Evolutionary conservation across 2,113 vertebrate species (phyloP), one percentile per base, ranked within the genome.

Genomic region (Recurvirostra avosetta): DNA sequence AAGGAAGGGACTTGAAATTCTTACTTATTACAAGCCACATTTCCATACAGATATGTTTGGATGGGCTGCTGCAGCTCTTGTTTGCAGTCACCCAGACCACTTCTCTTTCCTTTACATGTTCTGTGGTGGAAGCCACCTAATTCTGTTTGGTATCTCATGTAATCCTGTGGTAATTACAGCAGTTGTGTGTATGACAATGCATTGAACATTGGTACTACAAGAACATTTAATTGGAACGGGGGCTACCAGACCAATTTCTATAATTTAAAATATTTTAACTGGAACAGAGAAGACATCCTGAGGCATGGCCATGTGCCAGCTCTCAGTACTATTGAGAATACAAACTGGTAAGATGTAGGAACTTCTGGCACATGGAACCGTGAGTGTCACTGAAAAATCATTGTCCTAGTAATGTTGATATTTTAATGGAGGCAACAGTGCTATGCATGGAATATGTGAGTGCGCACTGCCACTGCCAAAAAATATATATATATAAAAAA

Each of bases 401-500:
- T 13, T 77, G 41, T 30, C 49, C 56, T 52, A 30, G 32, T 65
- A 72, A 56, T 12, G 13, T 26, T 53, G 88, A 3, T 29, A 71
- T 92, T 86, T 67, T 56, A 91, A 41, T 59, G 53, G 52, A 76
- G 19, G 19, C 43, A 84, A 30, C 22, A 41, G 36, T 63, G 45
- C 34, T 65, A 2, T 56, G 50, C 25, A 6, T 68, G 62, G 65
- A 73, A 67, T 78, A 40, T 2, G 7, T 15, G 25, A 66, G 41
- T 52, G 34, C 0, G 0, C 11, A 15, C 4, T 52, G 40, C 63
- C 32, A 66, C 41, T 67, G 27, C 12, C 6, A 76, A 81, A 85
- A 53, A 50, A 11, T 40, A 40, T 40, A 20, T 5, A 20, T 5
- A 58, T 32, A 40, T 15, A 26, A 15, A 10, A 61, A 43, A 29